phyloP scores from a whole-genome alignment of 1,140 invertebrate species.

The Maconellicoccus hirsutus region DNA sequence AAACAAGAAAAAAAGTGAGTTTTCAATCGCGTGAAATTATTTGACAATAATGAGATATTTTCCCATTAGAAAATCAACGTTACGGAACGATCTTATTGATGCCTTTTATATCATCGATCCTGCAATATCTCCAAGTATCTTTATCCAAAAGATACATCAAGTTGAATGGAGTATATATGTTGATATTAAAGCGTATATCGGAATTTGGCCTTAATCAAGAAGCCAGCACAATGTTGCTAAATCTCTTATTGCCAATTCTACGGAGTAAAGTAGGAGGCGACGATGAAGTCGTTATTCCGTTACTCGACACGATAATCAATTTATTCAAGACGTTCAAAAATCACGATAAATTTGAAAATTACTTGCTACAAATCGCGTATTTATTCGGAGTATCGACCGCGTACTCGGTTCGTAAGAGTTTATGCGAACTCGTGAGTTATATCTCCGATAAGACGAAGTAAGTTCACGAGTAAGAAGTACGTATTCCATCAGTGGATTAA shows the following conservation, averaged over 20 bases:
- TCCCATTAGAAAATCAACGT: conserved; percentile 23
- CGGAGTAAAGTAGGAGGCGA: conserved; percentile 48
- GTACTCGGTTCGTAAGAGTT: neutral
- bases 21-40: neutral
- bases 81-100: conserved; percentile 23
- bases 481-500: neutral
- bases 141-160: conserved; percentile 22
- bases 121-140: conserved; percentile 21
- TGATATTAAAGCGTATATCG: conserved; percentile 23
- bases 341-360: conserved; percentile 34
- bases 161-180: conserved; percentile 13
- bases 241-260: conserved; percentile 60
- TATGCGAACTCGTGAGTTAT: neutral
- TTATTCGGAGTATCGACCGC: conserved; percentile 46
- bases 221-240: conserved; percentile 40
- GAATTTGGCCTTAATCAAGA: conserved; percentile 23
- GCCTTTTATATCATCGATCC: conserved; percentile 16
- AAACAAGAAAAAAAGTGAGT: neutral
- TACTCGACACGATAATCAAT: conserved; percentile 50
- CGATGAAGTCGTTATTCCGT: conserved; percentile 49
- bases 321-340: conserved; percentile 17
- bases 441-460: neutral
- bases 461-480: neutral
- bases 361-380: conserved; percentile 51
- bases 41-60: neutral